Conservation (phyloP, 2,888 invertebrate species). For the Macaria liturata region DNA sequence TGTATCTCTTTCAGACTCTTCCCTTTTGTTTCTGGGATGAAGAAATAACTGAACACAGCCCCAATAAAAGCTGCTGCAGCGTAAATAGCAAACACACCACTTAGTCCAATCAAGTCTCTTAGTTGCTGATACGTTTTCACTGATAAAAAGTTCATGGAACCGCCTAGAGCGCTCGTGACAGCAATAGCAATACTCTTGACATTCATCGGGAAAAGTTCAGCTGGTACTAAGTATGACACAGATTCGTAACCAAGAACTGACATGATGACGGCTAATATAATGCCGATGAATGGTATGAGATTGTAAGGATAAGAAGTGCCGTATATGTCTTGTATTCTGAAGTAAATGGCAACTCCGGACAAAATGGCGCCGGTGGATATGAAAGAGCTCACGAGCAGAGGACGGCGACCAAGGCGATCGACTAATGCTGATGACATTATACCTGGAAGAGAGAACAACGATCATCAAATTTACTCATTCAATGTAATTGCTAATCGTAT, state of each 20-base stretch:
- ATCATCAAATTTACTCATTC: too few relatives aligned
- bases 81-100: slow-evolving; percentile 75
- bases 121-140: slow-evolving; percentile 76
- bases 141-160: slow-evolving; percentile 71
- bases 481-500: too few relatives aligned
- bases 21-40: slow-evolving; percentile 82
- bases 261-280: slow-evolving; percentile 54
- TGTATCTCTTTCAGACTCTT: slow-evolving; percentile 82
- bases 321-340: slow-evolving; percentile 41
- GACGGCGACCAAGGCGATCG: slow-evolving; percentile 70
- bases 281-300: slow-evolving; percentile 66
- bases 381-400: slow-evolving; percentile 68
- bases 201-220: slow-evolving; percentile 82
- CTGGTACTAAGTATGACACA: slow-evolving; percentile 71
- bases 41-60: slow-evolving; percentile 61
- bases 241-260: slow-evolving; percentile 73
- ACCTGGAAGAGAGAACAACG: slow-evolving; percentile 47
- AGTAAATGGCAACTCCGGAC: slow-evolving; percentile 58
- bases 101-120: slow-evolving; percentile 67
- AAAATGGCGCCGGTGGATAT: slow-evolving; percentile 52
- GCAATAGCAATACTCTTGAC: slow-evolving; percentile 81
- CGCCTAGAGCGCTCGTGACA: slow-evolving; percentile 64
- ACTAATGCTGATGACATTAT: slow-evolving; percentile 58
- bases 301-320: slow-evolving; percentile 42
- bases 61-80: slow-evolving; percentile 66